Evolutionary conservation across 2,797 vertebrate genomes (phyloP).

Genomic region (Todus mexicanus): DNA sequence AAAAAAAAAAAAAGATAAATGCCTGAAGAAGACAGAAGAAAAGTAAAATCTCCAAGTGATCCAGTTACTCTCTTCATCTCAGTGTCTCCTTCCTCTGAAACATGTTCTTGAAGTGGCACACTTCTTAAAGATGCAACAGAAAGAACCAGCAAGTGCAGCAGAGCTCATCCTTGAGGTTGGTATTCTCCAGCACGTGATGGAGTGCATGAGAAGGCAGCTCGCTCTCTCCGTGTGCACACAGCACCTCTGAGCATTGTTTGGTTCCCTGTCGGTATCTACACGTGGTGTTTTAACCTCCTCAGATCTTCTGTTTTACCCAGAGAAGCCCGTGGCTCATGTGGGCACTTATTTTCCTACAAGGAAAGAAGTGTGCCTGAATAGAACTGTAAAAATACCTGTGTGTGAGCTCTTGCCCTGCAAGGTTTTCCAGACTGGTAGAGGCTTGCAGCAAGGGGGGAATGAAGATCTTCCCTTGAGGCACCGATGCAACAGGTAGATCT

Average conservation of each 20-base stretch:
- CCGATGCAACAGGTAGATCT: not conserved
- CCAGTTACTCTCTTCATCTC: not conserved
- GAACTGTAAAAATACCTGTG: not conserved
- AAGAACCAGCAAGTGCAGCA: not conserved
- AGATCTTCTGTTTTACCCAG: not conserved
- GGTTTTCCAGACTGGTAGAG: not conserved
- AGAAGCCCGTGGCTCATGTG: not conserved
- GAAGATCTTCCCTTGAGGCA: not conserved
- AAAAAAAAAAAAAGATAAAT: not conserved
- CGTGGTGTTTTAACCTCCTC: not conserved
- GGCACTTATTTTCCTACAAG: not conserved
- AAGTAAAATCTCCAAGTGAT: not conserved
- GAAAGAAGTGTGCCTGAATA: not conserved
- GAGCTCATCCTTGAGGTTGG: accelerated
- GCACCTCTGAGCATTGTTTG: not conserved
- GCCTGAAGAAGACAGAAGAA: not conserved
- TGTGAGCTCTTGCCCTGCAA: not conserved
- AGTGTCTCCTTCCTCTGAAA: not conserved
- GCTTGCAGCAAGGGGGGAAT: not conserved
- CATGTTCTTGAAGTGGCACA: not conserved
- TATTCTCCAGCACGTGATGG: not conserved
- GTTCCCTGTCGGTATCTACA: not conserved
- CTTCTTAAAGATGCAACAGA: not conserved
- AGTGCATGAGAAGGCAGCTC: not conserved
- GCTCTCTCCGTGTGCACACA: not conserved